A percentile compares a stretch with the other conserved stretches of the same genome.
These are phyloP conservation scores for Apus apus DNA, from an alignment of 2,113 vertebrate species.

Conservation along the genomic window DNA sequence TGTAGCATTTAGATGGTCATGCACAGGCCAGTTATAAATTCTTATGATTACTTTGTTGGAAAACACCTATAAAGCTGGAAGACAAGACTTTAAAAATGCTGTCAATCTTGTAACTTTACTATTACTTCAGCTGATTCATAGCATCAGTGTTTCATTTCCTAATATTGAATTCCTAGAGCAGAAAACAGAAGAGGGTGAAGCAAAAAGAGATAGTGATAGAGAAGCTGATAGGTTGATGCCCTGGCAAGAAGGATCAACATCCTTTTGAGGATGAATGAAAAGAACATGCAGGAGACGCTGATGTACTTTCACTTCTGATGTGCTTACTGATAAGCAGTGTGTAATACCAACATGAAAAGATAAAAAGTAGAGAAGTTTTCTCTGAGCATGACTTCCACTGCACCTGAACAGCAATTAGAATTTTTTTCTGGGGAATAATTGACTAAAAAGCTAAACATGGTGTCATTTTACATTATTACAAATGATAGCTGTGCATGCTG, in stretches of 20 bases:
- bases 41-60: constrained; percentile 25
- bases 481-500: neutral
- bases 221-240: neutral
- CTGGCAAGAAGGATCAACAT: neutral
- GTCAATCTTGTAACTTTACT: neutral
- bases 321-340: neutral
- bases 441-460: neutral
- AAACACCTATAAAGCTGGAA: neutral
- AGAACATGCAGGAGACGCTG: neutral
- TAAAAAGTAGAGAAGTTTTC: neutral
- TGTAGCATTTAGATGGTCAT: neutral
- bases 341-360: neutral
- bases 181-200: neutral
- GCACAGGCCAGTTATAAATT: constrained; percentile 15
- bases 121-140: neutral
- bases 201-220: neutral
- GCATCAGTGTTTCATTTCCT: neutral
- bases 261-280: neutral
- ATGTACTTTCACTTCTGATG: neutral
- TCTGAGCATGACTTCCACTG: neutral
- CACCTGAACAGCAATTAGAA: neutral
- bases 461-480: neutral
- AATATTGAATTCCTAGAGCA: neutral
- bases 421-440: neutral
- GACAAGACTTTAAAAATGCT: constrained; percentile 1